Evolutionary conservation across 2,113 vertebrate species (phyloP).

Genomic region (Alligator mississippiensis): DNA sequence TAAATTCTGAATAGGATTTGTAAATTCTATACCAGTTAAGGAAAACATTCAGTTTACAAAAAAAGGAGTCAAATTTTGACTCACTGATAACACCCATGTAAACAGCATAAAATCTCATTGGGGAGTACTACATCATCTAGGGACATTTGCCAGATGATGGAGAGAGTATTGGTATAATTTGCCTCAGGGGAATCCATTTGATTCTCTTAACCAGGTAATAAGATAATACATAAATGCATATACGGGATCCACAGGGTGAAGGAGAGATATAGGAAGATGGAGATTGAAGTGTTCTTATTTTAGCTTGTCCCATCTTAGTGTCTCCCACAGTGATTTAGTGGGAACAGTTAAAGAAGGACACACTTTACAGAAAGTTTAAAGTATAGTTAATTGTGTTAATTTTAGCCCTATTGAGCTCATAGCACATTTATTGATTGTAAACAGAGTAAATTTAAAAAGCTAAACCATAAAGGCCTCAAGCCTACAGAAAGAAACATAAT

Average conservation of each 20-base stretch:
- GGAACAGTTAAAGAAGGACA: constrained; percentile 10
- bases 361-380: constrained; percentile 41
- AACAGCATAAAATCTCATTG: not conserved
- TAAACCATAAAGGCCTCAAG: constrained; percentile 54
- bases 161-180: not conserved
- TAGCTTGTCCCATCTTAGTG: not conserved
- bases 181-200: not conserved
- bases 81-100: not conserved
- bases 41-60: constrained; percentile 37
- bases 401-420: constrained; percentile 31
- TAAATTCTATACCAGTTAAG: constrained; percentile 23
- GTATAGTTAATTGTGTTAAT: constrained; percentile 53
- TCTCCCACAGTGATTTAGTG: not conserved
- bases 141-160: not conserved
- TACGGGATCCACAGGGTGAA: not conserved
- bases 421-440: constrained; percentile 45
- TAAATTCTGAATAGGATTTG: not conserved
- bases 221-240: not conserved
- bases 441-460: constrained; percentile 58
- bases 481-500: constrained; percentile 55
- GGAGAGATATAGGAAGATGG: not conserved
- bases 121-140: not conserved
- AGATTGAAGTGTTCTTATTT: not conserved
- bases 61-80: not conserved
- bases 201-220: not conserved